A percentile compares a stretch with the other conserved stretches of the same genome.
Evolutionary conservation across 2,797 vertebrate species (phyloP).

Genomic region (Scyliorhinus canicula): DNA sequence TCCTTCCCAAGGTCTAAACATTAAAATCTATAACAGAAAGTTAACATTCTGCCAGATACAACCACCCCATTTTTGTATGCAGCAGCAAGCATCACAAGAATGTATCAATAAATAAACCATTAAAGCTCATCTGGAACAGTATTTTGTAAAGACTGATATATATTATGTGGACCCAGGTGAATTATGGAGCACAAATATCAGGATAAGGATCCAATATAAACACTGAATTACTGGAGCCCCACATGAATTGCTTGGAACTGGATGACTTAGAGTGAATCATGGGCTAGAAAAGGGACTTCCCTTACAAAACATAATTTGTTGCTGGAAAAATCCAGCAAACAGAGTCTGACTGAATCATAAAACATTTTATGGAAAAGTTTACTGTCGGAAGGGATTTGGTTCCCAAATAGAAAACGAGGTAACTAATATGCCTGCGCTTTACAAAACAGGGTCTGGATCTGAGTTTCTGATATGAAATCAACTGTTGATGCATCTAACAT

Average conservation of each 20-base stretch:
- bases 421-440: background rate
- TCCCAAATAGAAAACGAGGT: background rate
- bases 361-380: slow-evolving; percentile 14
- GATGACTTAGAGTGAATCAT: slow-evolving; percentile 32
- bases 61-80: background rate
- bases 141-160: background rate
- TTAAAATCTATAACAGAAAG: background rate
- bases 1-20: background rate
- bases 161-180: background rate
- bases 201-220: slow-evolving; percentile 38
- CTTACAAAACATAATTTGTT: slow-evolving; percentile 1
- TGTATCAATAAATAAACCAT: background rate
- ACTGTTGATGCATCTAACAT: background rate
- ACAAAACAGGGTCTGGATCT: background rate
- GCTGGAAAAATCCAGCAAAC: slow-evolving; percentile 24
- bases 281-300: slow-evolving; percentile 20
- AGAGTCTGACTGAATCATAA: slow-evolving; percentile 14
- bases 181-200: background rate
- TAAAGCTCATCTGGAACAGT: background rate
- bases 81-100: background rate
- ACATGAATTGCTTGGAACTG: slow-evolving; percentile 43
- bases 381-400: background rate
- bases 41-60: background rate
- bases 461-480: background rate
- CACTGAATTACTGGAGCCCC: slow-evolving; percentile 38